Base-by-base conservation (phyloP, 2,797 vertebrate species). In the Schizopygopsis malacanthus region DNA sequence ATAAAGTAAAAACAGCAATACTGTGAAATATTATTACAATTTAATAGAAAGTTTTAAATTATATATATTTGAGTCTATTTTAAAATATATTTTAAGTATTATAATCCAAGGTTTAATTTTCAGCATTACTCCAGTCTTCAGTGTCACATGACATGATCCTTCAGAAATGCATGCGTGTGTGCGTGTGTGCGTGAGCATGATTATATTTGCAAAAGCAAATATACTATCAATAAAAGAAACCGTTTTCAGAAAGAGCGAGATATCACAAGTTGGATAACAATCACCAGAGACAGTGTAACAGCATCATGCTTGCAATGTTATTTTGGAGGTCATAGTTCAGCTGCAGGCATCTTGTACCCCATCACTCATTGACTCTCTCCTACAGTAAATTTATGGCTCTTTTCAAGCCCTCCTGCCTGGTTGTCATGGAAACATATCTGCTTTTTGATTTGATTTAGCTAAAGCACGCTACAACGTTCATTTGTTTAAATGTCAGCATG, bases 401-500 rank as follows among this genome's bases (percentile, higher is more conserved):
- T 83, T 84, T 86, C 67, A 50, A 81, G 73, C 81, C 52, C 65
- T 83, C 12, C 59, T 65, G 73, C 67, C 37, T 43, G 70, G 88
- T 89, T 84, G 85, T 87, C 84, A 89, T 87, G 84, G 90, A 87
- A 87, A 89, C 88, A 67, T 84, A 78, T 84, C 77, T 75, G 67
- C 63, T 71, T 87, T 88, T 87, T 86, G 61, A 86, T 89, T 87
- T 75, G 79, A 84, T 85, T 79, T 54, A 77, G 82, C 79, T 90
- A 86, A 89, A 77, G 69, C 84, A 79, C 13, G 16, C 73, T 70
- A 72, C 39, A 84, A 45, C 50, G 72, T 76, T 81, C 67, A 81
- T 84, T 86, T 18, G 79, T 80, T 80, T 88, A 89, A 90, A 91
- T 88, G 87, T 89, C 88, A 89, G 52, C 73, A 28, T 85, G 79